A percentile compares a stretch with the other conserved stretches of the same genome.
Evolutionary conservation across 2,888 invertebrate genomes (phyloP).

Genomic region (Tetrapedia diversipes): DNA sequence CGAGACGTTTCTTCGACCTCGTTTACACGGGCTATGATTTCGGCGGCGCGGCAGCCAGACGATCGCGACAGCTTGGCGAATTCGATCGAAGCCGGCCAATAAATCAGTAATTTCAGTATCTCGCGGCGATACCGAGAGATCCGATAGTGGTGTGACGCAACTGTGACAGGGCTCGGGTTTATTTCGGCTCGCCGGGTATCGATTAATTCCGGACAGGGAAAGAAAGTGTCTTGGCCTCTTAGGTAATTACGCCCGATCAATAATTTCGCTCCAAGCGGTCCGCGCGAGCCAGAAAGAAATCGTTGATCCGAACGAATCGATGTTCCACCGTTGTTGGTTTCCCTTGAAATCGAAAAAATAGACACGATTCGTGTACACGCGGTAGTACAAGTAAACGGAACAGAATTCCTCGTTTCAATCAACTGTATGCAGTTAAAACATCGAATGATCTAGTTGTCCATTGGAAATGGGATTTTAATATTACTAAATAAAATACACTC

Average conservation of each 20-base stretch:
- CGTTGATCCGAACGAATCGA: not conserved
- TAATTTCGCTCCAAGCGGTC: not conserved
- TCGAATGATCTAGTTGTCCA: too few species aligned
- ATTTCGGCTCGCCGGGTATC: constrained; percentile 49
- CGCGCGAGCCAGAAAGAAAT: too few species aligned
- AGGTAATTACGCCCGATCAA: constrained; percentile 15
- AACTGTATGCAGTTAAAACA: too few species aligned
- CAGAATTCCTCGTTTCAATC: too few species aligned
- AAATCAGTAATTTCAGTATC: constrained; percentile 58
- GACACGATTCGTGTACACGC: too few species aligned
- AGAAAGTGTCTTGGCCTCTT: constrained; percentile 17
- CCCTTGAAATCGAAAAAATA: too few species aligned
- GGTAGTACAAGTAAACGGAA: too few species aligned
- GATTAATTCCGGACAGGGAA: constrained; percentile 26
- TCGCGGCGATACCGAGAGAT: constrained; percentile 34
- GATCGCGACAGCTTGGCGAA: constrained; percentile 32
- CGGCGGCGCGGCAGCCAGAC: constrained; percentile 30
- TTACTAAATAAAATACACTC: too few species aligned
- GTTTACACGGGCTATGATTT: constrained; percentile 26
- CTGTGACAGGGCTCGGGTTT: constrained; percentile 45
- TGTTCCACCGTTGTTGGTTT: too few species aligned
- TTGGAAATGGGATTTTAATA: too few species aligned
- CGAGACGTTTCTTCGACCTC: constrained; percentile 50
- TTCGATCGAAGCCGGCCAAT: constrained; percentile 45
- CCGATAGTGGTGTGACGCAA: constrained; percentile 62